A percentile compares a stretch with the other conserved stretches of the same genome.
phyloP scores from a whole-genome alignment of 2,113 vertebrate species.

The Centropus bengalensis region DNA sequence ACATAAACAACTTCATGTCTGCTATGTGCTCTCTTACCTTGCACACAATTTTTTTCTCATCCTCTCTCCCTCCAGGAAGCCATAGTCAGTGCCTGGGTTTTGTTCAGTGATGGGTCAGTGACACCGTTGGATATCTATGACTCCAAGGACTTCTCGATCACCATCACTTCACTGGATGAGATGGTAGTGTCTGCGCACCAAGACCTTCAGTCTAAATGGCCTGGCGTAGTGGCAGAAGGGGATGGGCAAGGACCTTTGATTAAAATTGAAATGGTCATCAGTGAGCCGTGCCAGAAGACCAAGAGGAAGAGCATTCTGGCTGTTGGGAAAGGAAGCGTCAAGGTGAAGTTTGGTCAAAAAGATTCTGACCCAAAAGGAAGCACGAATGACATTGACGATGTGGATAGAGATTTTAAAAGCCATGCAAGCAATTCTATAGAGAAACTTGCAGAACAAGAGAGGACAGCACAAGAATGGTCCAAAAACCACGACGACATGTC shows the following conservation, averaged over 20 bases:
- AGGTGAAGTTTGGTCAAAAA: conserved; percentile 87
- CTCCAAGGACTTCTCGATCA: conserved; percentile 88
- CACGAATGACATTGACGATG: conserved; percentile 73
- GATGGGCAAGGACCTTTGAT: conserved; percentile 92
- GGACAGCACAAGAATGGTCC: conserved; percentile 78
- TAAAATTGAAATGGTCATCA: conserved; percentile 92
- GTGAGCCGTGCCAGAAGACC: conserved; percentile 93
- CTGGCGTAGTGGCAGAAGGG: conserved; percentile 84
- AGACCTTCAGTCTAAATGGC: conserved; percentile 81
- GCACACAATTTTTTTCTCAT: neutral
- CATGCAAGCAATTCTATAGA: conserved; percentile 79
- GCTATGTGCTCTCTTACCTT: neutral
- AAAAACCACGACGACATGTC: conserved; percentile 56
- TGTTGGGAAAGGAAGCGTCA: conserved; percentile 84
- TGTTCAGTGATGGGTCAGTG: conserved; percentile 94
- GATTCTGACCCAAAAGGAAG: conserved; percentile 73
- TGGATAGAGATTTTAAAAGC: conserved; percentile 75
- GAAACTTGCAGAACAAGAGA: conserved; percentile 75
- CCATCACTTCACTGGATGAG: conserved; percentile 88
- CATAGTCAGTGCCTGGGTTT: conserved; percentile 88
- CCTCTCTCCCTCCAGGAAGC: conserved; percentile 83
- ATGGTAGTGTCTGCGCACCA: conserved; percentile 86
- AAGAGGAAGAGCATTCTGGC: conserved; percentile 93
- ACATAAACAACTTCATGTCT: neutral
- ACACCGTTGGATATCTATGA: conserved; percentile 94